Conservation (phyloP, 2,113 vertebrate species). For the Nipponia nippon region DNA sequence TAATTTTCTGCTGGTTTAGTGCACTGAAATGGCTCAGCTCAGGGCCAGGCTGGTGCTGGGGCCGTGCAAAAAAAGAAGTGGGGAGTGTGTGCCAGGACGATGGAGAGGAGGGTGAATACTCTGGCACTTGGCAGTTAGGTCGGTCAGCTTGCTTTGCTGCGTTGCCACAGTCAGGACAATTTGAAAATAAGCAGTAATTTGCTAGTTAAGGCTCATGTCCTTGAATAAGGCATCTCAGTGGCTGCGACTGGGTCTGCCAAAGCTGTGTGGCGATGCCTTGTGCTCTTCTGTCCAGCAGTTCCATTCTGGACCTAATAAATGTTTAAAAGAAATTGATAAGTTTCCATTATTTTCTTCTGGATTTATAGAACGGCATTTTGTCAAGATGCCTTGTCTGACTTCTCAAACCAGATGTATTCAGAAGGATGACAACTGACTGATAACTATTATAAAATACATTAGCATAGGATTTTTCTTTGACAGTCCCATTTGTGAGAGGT, state of each 20-base stretch:
- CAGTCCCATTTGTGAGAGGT: neutral
- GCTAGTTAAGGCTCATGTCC: neutral
- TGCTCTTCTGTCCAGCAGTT: neutral
- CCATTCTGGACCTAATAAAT: neutral
- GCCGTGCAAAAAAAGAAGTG: neutral
- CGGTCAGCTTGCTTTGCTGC: neutral
- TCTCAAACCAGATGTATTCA: neutral
- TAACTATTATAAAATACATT: neutral
- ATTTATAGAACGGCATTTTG: neutral
- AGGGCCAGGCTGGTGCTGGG: fast-evolving
- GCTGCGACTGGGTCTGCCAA: neutral
- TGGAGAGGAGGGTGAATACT: neutral
- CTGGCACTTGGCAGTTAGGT: neutral
- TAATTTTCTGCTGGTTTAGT: neutral
- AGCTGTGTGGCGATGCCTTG: neutral
- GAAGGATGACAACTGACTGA: neutral
- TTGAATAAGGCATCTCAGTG: neutral
- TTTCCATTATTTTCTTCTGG: neutral
- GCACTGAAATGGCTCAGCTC: neutral
- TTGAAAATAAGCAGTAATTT: neutral
- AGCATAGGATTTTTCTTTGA: neutral
- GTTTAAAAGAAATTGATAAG: neutral
- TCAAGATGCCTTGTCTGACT: neutral
- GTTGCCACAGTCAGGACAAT: neutral
- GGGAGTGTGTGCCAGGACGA: fast-evolving